Conservation (phyloP, 2,113 vertebrate species). For the Lepidothrix coronata region DNA sequence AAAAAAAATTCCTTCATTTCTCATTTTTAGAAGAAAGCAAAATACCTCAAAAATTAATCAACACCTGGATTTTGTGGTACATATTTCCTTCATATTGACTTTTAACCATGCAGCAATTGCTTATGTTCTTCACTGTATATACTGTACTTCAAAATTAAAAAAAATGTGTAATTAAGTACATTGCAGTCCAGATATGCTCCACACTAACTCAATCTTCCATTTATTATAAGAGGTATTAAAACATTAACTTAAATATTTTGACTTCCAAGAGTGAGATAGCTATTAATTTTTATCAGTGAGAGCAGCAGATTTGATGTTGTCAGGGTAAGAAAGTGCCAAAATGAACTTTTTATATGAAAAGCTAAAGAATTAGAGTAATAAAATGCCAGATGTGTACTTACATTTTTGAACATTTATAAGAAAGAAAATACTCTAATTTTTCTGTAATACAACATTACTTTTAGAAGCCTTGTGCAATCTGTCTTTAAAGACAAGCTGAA, state of each 20-base stretch:
- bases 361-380: background rate
- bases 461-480: background rate
- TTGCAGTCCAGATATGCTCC: background rate
- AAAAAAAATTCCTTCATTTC: background rate
- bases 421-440: background rate
- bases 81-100: background rate
- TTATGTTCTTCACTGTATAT: background rate
- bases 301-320: background rate
- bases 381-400: background rate
- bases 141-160: background rate
- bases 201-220: background rate
- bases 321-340: background rate
- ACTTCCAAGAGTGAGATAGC: background rate
- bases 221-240: background rate
- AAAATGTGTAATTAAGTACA: background rate
- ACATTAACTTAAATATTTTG: background rate
- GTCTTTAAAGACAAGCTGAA: background rate
- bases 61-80: background rate
- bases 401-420: background rate
- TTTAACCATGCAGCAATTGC: background rate
- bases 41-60: background rate
- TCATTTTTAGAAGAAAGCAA: background rate
- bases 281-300: background rate
- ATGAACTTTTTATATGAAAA: background rate
- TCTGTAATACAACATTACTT: background rate